Base-by-base conservation (phyloP, 2,888 invertebrate genomes). In the Graphium colonna region DNA sequence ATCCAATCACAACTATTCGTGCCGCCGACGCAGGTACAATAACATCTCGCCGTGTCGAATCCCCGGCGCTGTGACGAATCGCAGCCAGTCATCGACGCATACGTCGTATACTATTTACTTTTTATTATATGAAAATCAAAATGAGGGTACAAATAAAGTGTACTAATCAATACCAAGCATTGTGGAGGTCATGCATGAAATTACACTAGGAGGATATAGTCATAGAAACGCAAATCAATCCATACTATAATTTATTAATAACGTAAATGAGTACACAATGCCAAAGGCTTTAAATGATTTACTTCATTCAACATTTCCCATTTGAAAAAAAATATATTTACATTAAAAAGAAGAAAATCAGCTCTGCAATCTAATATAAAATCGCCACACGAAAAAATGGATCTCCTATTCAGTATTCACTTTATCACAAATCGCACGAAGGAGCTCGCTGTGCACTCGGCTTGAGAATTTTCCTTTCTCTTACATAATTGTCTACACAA, bases 261-360 rank as follows among this genome's bases (percentile, higher is more conserved):
- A 90, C 90, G 86, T 88, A 90, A 90, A 90, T 90, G 90, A 90
- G 90, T 90, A 90, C 89, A 90, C 84, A 86, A 85, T 79, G 89
- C 87, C 89, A 85, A 79, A 85, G 88, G 87, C 88, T 86, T 85
- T 75, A 86, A 86, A 87, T 84, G 84, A 85, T 87, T 84, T 77
- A 84, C 77, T 86, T 86, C 84, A 87, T 86, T 84, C 77, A 82
- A 84, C 83, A 82, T 77, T 84, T 80, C 68, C 64, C 77, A 82
- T 79, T 83, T 77, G 75, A 85, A 85, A 85, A n/a, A 82, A 74
- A 71, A 79, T 86, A 84, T 88, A 87, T 88, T 83, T 88, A 87
- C 87, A 88, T 77, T 84, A 33, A 79, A 82, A 77, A 76, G 77
- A 79, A n/a, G 75, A 82, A 79, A 83, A 86, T 85, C 82, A 84